Conservation (phyloP, 2,888 invertebrate species). For the Holacanthella duospinosa region DNA sequence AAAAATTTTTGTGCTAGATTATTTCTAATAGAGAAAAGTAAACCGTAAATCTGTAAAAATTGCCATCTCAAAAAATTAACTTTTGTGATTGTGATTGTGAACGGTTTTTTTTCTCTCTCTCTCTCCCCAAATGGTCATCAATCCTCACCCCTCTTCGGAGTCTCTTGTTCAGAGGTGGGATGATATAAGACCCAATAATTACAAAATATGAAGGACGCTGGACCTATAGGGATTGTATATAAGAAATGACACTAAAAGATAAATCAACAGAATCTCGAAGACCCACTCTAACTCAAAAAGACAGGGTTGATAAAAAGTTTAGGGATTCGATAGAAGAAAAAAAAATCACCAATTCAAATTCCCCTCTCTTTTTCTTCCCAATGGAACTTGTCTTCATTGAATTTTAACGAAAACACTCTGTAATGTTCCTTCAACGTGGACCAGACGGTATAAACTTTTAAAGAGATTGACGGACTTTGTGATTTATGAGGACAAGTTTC, state of each 20-base stretch:
- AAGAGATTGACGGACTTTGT: background rate
- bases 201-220: background rate
- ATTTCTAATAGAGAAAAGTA: background rate
- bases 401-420: background rate
- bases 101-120: too few relatives aligned
- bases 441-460: background rate
- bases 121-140: background rate
- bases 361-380: background rate
- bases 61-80: background rate
- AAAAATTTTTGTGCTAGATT: too few relatives aligned
- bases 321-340: background rate
- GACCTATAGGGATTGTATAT: background rate
- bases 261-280: background rate
- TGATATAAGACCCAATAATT: background rate
- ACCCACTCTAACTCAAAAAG: background rate
- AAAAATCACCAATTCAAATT: slow-evolving; percentile 3
- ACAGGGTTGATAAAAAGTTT: background rate
- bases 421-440: background rate
- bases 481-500: slow-evolving; percentile 1
- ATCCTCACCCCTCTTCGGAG: background rate
- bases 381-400: background rate
- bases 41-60: background rate
- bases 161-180: background rate
- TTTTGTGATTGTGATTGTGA: too few relatives aligned
- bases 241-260: background rate